Conservation (phyloP, 2,888 invertebrate genomes). For the Thecocarcelia acutangulata region DNA sequence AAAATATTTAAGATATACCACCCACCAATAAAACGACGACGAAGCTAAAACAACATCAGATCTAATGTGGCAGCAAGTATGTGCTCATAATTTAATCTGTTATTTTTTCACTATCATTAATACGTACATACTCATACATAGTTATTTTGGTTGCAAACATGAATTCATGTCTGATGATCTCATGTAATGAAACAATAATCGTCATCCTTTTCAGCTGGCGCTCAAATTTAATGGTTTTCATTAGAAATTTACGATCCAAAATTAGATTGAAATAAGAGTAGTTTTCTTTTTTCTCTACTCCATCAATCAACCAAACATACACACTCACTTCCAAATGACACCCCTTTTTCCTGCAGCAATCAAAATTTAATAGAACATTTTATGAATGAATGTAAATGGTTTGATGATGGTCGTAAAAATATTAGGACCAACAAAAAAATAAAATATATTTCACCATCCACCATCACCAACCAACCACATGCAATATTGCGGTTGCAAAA, state of each 20-base stretch:
- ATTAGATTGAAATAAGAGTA: conserved; percentile 46
- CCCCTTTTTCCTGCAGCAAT: not conserved
- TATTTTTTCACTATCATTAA: not conserved
- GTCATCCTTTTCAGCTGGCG: conserved; percentile 42
- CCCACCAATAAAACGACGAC: not conserved
- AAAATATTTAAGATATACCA: conserved; percentile 38
- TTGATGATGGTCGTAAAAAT: conserved; percentile 60
- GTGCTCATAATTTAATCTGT: conserved; percentile 10
- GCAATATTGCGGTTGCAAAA: conserved; percentile 54
- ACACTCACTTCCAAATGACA: not conserved
- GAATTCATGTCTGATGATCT: conserved; percentile 58
- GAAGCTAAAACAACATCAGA: not conserved
- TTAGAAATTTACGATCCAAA: conserved; percentile 60
- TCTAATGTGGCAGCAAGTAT: conserved; percentile 13
- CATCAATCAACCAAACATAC: conserved; percentile 2
- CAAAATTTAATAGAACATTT: conserved; percentile 41
- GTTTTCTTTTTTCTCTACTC: conserved; percentile 17
- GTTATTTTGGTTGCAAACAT: not conserved
- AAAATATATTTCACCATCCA: conserved; percentile 40
- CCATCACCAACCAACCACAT: conserved; percentile 40
- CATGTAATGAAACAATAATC: conserved; percentile 46
- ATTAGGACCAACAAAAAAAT: conserved; percentile 46
- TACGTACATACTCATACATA: not conserved
- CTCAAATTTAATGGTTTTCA: conserved; percentile 63
- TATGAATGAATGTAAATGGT: conserved; percentile 30